phyloP scores from a whole-genome alignment of 1,140 invertebrate species.

The Papilio xuthus region DNA sequence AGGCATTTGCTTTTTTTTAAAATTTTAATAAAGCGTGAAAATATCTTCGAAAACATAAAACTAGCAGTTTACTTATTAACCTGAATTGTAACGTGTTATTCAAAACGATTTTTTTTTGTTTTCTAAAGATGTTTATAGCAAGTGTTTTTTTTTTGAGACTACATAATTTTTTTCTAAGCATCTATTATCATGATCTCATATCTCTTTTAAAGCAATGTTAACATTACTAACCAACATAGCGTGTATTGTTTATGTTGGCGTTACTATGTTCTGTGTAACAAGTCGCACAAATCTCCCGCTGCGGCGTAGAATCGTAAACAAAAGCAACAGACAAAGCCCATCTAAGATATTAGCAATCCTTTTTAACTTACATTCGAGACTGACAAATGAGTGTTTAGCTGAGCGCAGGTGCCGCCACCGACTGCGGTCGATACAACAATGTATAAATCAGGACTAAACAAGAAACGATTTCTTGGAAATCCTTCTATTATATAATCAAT shows the following conservation, averaged over 20 bases:
- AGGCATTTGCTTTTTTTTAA: neutral
- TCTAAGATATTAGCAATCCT: conserved; percentile 77
- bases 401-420: conserved; percentile 62
- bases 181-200: too few species aligned
- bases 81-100: too few species aligned
- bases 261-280: neutral
- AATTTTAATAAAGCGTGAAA: neutral
- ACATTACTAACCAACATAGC: neutral
- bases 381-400: conserved; percentile 79
- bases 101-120: too few species aligned
- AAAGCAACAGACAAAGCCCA: conserved; percentile 63
- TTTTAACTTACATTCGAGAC: conserved; percentile 70
- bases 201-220: neutral
- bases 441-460: conserved; percentile 67
- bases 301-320: conserved; percentile 58
- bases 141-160: too few species aligned
- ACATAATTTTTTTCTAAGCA: too few species aligned
- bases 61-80: too few species aligned
- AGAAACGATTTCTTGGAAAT: conserved; percentile 42
- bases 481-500: conserved; percentile 38
- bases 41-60: too few species aligned
- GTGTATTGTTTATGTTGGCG: neutral
- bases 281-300: conserved; percentile 44
- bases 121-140: too few species aligned
- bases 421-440: conserved; percentile 47